Evolutionary conservation across 2,888 invertebrate species (phyloP).

Genomic region (Platynereis dumerilii): DNA sequence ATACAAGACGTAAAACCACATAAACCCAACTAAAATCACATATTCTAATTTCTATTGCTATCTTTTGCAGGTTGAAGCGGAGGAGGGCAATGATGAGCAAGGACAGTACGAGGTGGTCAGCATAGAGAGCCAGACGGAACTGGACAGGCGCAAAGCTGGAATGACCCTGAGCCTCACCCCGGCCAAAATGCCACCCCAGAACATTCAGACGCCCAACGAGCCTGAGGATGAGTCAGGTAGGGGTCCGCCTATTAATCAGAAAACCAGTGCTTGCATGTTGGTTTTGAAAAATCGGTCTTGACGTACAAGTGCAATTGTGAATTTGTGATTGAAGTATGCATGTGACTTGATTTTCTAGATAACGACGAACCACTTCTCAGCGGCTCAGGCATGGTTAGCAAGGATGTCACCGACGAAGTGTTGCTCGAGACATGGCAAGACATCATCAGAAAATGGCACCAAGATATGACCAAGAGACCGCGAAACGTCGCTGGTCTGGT

Average conservation of each 20-base stretch:
- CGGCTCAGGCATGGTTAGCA: slow-evolving; percentile 95
- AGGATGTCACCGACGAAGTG: slow-evolving; percentile 92
- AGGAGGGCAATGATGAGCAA: too few relatives aligned
- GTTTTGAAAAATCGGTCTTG: neutral
- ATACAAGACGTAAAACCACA: too few relatives aligned
- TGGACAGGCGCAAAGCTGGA: slow-evolving; percentile 56
- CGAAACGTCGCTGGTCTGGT: slow-evolving; percentile 71
- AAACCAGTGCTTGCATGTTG: neutral
- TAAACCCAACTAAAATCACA: too few relatives aligned
- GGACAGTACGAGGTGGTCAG: slow-evolving; percentile 69
- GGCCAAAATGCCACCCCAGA: slow-evolving; percentile 44
- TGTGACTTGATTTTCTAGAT: slow-evolving; percentile 51
- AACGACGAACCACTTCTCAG: slow-evolving; percentile 88
- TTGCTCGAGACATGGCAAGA: slow-evolving; percentile 89
- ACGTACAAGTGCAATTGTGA: neutral
- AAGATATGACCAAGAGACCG: slow-evolving; percentile 70
- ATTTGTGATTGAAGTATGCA: too few relatives aligned
- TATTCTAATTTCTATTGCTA: too few relatives aligned
- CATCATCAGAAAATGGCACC: slow-evolving; percentile 67
- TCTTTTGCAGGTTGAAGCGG: too few relatives aligned
- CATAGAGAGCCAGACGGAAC: slow-evolving; percentile 77
- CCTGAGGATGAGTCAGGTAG: slow-evolving; percentile 42
- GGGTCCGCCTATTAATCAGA: neutral
- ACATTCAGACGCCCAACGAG: slow-evolving; percentile 56
- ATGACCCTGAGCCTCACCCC: slow-evolving; percentile 55